Base-by-base conservation (phyloP, 1,140 invertebrate genomes). In the Heliothis virescens region DNA sequence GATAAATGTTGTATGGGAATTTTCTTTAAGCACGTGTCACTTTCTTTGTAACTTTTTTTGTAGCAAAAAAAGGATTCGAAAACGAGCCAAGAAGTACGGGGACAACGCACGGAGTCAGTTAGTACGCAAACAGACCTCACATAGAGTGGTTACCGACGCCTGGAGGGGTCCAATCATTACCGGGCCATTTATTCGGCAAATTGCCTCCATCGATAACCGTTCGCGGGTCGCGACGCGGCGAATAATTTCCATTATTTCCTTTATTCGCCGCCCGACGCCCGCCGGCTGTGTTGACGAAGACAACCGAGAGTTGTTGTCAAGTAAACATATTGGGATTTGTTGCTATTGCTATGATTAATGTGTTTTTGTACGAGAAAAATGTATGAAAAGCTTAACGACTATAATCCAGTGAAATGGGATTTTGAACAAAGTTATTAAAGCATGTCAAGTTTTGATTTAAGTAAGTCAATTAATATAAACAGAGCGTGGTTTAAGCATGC, bases 181-280 rank as follows among this genome's bases (percentile, higher is more conserved):
- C 82, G 79, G 79, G 77, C 82, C 86, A 87, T 90, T 91, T 91
- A 89, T 89, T 90, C 86, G 85, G 82, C 86, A 89, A 90, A 91
- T 91, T 91, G 88, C 86, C 84, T 86, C 85, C 89, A 90, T 89
- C 89, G 84, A 89, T 90, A 89, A 83, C 83, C 81, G 83, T 80
- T 87, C 76, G 82, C 83, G 79, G 79, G 83, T 88, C 82, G 83
- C 81, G 80, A 82, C 76, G 86, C 89, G 78, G 82, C 83, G 81
- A 85, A 87, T 90, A 90, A 89, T 90, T 89, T 86, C 86, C 85
- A 90, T 90, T 90, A 91, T 90, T 91, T 86, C 83, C 87, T 87
- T 86, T 85, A 80, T 73, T 82, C 79, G 84, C 80, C 34, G 82
- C 79, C 81, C 82, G 73, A 53, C 87, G 82, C 82, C 86, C 79